Base-by-base conservation (phyloP, 2,888 invertebrate species). In the Tortrix viridana region DNA sequence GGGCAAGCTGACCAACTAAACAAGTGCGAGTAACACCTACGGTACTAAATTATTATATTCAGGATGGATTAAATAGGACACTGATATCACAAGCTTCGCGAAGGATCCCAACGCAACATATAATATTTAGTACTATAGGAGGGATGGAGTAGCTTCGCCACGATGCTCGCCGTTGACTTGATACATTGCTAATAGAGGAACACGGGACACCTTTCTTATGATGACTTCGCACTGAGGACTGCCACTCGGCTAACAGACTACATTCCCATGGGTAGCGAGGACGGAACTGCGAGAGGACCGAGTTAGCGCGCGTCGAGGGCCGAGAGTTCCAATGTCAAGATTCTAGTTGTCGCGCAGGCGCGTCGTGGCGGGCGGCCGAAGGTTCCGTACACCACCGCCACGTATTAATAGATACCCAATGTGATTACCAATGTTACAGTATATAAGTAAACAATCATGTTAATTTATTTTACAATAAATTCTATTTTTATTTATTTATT, bases 1-100 rank as follows among this genome's bases (percentile, higher is more conserved):
- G 49, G 88, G 80, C 60, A 86, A 82, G 9, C 79, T 76, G 9
- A 85, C 87, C 80, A 88, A 84, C 60, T 23, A 67, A 66, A 55
- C 37, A 49, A 67, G 59, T 41, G 16, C 65, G 32, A 63, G 19
- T 52, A 20, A 32, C 20, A 59, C 46, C 60, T 60, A 63, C 26
- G 48, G 59, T 67, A 62, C 52, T 41, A 53, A 41, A 58, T 53
- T 16, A 16, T 23, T 19, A 32, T 18, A 37, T 41, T 41, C 41
- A 14, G 16, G 41, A 16, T 41, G 41, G 20, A 37, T 19, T 37
- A 14, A 26, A 52, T 32, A 52, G 32, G 32, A 50, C 12, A 37
- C 37, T 22, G 44, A 44, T 48, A 46, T 41, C 53, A 53, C 53
- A 53, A 53, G 5, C 16, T 37, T 14, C 9, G 5, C 23, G 14